These are phyloP conservation scores for Invenusta paracnida DNA, from an alignment of 2,888 invertebrate species.

Conservation along the genomic window DNA sequence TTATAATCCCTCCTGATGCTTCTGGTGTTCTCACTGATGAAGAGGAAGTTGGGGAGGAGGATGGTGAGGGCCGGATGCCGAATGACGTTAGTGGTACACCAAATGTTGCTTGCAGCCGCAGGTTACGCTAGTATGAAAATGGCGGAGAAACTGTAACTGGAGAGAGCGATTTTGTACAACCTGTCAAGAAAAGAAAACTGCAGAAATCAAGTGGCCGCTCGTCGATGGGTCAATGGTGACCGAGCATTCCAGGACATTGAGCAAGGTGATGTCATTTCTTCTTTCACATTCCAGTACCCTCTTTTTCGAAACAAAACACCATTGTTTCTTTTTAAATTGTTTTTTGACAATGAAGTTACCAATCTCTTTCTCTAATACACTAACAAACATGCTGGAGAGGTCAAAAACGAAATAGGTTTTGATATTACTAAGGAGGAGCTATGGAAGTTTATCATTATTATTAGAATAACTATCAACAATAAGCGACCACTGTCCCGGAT, in stretches of 20 bases:
- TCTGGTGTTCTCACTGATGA: no score
- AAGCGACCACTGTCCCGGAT: background rate
- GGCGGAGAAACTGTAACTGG: no score
- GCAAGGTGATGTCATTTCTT: background rate
- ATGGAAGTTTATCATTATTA: background rate
- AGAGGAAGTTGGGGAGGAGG: no score
- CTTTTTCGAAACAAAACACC: background rate
- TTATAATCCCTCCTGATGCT: no score
- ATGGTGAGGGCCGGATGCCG: no score
- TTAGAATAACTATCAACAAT: background rate
- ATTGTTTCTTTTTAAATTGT: no score
- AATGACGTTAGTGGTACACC: no score
- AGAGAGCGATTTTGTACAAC: no score
- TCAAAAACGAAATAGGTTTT: background rate
- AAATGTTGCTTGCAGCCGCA: no score
- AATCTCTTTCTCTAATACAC: background rate
- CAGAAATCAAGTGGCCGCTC: no score
- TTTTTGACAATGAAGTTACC: background rate
- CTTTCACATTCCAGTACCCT: background rate
- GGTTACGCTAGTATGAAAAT: no score
- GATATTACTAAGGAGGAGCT: background rate
- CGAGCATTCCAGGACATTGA: background rate
- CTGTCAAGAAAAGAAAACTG: no score
- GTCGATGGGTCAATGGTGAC: background rate
- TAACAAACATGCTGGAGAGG: constrained; percentile 14